phyloP scores from a whole-genome alignment of 1,140 invertebrate genomes.

The Dendroctonus valens region DNA sequence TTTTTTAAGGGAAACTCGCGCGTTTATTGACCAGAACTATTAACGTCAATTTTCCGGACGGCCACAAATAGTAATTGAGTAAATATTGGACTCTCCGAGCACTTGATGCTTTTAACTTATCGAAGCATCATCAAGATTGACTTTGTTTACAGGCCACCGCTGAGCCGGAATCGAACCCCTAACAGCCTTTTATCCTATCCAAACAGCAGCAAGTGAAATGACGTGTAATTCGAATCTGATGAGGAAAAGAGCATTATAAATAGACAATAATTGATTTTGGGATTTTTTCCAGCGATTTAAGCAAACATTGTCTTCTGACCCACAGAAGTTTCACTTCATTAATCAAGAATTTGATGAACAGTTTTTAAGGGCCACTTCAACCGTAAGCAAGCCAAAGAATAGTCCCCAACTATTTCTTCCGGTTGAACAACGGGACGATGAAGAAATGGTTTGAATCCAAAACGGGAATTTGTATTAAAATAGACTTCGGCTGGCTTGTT shows the following conservation, averaged over 20 bases:
- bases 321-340: no score
- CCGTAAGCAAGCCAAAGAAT: no score
- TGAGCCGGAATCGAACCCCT: conserved; percentile 33
- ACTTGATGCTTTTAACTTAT: conserved; percentile 33
- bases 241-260: conserved; percentile 27
- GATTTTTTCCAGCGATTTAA: no score
- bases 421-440: no score
- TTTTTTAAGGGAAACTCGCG: no score
- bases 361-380: no score
- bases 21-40: background rate
- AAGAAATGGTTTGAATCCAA: no score
- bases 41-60: conserved; percentile 1
- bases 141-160: conserved; percentile 30
- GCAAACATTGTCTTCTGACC: background rate
- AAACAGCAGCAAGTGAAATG: conserved; percentile 36
- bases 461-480: no score
- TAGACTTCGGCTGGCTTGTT: no score
- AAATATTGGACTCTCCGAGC: conserved; percentile 27
- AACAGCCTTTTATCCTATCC: conserved; percentile 36
- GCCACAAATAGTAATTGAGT: conserved; percentile 10
- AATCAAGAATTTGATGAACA: no score
- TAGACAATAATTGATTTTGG: conserved; percentile 18
- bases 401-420: no score
- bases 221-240: conserved; percentile 35
- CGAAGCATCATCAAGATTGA: conserved; percentile 30